These are phyloP conservation scores for Cirrhinus molitorella DNA, from an alignment of 2,797 vertebrate genomes.

Conservation along the genomic window DNA sequence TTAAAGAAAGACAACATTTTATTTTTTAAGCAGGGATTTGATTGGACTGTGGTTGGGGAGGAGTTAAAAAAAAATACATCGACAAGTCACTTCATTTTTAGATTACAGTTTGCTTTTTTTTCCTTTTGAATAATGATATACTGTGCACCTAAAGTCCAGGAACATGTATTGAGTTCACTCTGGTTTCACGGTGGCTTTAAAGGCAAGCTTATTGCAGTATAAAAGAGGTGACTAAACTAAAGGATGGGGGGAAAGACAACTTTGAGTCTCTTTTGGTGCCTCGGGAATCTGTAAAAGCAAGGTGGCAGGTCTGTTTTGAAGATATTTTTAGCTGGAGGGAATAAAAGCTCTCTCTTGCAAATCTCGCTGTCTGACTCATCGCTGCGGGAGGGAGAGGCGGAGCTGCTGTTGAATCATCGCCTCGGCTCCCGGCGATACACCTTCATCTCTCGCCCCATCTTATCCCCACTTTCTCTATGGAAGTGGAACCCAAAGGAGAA, in stretches of 20 bases:
- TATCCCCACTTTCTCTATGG: neutral
- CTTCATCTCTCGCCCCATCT: slow-evolving; percentile 26
- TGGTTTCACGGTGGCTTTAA: neutral
- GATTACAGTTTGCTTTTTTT: neutral
- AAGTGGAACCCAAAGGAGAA: slow-evolving; percentile 25
- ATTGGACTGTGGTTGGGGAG: neutral
- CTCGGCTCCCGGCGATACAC: slow-evolving; percentile 7
- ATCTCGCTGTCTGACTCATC: slow-evolving; percentile 43
- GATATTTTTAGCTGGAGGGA: slow-evolving; percentile 47
- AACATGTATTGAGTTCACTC: neutral
- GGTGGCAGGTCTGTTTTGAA: slow-evolving; percentile 32
- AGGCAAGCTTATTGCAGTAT: slow-evolving; percentile 1
- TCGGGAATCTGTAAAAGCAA: slow-evolving; percentile 13
- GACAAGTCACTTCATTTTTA: neutral
- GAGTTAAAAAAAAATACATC: neutral
- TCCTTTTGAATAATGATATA: neutral
- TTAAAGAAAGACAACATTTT: too few species aligned
- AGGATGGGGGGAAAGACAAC: neutral
- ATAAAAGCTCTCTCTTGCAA: slow-evolving; percentile 40
- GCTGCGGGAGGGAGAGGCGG: slow-evolving; percentile 15
- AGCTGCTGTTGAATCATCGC: slow-evolving; percentile 7
- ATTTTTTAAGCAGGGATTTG: too few species aligned
- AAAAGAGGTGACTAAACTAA: neutral
- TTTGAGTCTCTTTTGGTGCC: neutral
- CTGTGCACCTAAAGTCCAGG: neutral